These are phyloP conservation scores for Automeris io DNA, from an alignment of 2,888 invertebrate genomes.

Conservation along the genomic window DNA sequence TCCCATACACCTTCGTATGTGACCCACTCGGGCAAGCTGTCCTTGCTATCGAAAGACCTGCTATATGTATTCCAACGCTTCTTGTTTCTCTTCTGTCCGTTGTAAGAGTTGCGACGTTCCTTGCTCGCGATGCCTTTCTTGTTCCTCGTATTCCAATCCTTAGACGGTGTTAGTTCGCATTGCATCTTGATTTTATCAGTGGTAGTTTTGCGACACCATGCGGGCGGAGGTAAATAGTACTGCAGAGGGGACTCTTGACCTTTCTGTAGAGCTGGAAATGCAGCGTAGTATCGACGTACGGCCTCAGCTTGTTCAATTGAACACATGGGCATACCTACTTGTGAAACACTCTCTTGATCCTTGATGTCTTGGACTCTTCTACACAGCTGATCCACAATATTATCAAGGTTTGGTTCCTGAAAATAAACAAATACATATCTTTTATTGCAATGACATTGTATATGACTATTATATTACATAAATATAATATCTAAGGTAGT, in stretches of 20 bases:
- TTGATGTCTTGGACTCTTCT: conserved; percentile 84
- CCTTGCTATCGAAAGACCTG: conserved; percentile 62
- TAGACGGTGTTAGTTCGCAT: conserved; percentile 48
- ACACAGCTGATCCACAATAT: conserved; percentile 89
- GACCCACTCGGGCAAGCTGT: conserved; percentile 74
- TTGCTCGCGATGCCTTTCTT: conserved; percentile 55
- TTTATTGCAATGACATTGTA: no score
- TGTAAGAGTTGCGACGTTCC: conserved; percentile 63
- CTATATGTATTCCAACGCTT: conserved; percentile 61
- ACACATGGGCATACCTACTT: conserved; percentile 71
- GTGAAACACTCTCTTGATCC: conserved; percentile 54
- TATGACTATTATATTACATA: no score
- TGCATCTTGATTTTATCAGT: conserved; percentile 58
- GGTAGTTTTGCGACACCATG: conserved; percentile 58
- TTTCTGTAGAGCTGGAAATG: conserved; percentile 83
- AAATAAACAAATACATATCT: conserved; percentile 41
- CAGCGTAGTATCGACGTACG: conserved; percentile 85
- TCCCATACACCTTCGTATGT: conserved; percentile 72
- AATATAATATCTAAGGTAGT: no score
- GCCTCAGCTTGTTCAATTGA: conserved; percentile 79
- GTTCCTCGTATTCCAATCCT: conserved; percentile 56
- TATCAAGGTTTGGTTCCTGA: conserved; percentile 88
- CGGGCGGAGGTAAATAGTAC: conserved; percentile 64
- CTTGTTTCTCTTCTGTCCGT: conserved; percentile 54
- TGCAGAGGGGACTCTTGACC: conserved; percentile 60